Base-by-base conservation (phyloP, 2,888 invertebrate genomes). In the Lymantria dispar region DNA sequence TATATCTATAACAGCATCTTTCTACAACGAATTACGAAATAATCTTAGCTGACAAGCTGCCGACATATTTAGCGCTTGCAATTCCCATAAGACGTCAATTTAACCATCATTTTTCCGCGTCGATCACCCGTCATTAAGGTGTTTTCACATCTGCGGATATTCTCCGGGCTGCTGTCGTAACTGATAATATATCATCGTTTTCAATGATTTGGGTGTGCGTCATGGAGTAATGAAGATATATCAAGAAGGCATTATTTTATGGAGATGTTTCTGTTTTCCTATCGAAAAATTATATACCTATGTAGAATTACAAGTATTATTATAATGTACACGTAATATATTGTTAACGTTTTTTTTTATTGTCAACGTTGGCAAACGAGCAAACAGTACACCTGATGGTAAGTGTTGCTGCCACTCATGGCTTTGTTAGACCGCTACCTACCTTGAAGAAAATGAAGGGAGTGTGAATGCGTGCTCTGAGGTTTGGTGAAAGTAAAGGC, bases 171-270 rank as follows among this genome's bases (percentile, higher is more conserved):
- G 70, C 62, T 52, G 52, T 54, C 56, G 64, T 54, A 52, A 41
- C 54, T 59, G 72, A 70, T 76, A 72, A 80, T 81, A 78, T 74
- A 80, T 80, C 76, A 81, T 72, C 51, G 62, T 62, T 63, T 65
- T 64, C 74, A 74, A 78, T 58, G 50, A 52, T 58, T 52, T 49
- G 41, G 40, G 47, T 8, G 42, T 3, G 30, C 36, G 7, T 11
- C 13, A 37, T 45, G 15, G 47, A 57, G 45, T 43, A 2, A 47
- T 0, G 31, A 38, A 40, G 37, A 14, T 15, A 15, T 9, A 15
- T 40, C 11, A 40, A 22, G 22, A 22, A 22, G 22, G 22, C 22
- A 22, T 22, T 22, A 3, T 22, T 22, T 22, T 22, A 5, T 3
- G 22, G 5, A 3, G 5, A 22, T 22, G 5, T 2, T 5, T 22